phyloP scores from a whole-genome alignment of 2,888 invertebrate species.

The Scaptomyza caliginosa region DNA sequence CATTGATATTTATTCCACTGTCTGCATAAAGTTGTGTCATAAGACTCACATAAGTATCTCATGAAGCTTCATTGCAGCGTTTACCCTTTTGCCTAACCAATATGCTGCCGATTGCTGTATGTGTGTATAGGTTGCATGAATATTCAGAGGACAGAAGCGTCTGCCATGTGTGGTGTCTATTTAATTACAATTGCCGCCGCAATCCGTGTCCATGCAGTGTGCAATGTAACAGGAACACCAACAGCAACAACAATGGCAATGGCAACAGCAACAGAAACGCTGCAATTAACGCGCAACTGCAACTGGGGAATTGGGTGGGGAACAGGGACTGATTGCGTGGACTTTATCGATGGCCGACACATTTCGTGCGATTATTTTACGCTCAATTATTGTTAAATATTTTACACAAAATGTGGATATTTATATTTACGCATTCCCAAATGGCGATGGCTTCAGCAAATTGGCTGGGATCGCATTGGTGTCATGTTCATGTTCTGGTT shows the following conservation, averaged over 20 bases:
- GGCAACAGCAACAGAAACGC: conserved; percentile 48
- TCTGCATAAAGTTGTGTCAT: neutral
- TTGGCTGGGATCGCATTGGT: conserved; percentile 51
- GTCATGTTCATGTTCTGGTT: conserved; percentile 60
- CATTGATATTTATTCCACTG: conserved; percentile 16
- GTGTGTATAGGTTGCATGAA: conserved; percentile 4
- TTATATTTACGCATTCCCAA: conserved; percentile 62
- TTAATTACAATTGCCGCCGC: conserved; percentile 83
- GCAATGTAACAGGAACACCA: conserved; percentile 31
- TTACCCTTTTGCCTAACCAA: conserved; percentile 12
- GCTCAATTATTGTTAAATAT: conserved; percentile 84
- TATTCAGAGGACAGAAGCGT: conserved; percentile 20
- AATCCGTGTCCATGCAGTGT: conserved; percentile 72
- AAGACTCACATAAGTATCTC: conserved; percentile 31
- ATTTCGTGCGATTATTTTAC: conserved; percentile 78
- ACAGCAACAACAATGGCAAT: conserved; percentile 7
- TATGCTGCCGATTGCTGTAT: conserved; percentile 13
- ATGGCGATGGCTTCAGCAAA: conserved; percentile 42
- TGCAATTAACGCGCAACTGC: conserved; percentile 59
- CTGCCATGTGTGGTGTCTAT: conserved; percentile 77
- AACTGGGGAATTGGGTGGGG: conserved; percentile 17
- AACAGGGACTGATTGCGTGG: conserved; percentile 18
- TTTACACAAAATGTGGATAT: conserved; percentile 77
- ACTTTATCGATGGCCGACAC: conserved; percentile 51
- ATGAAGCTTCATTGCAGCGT: conserved; percentile 22